These are phyloP conservation scores for Thelaira solivaga DNA, from an alignment of 2,888 invertebrate species.

Conservation along the genomic window DNA sequence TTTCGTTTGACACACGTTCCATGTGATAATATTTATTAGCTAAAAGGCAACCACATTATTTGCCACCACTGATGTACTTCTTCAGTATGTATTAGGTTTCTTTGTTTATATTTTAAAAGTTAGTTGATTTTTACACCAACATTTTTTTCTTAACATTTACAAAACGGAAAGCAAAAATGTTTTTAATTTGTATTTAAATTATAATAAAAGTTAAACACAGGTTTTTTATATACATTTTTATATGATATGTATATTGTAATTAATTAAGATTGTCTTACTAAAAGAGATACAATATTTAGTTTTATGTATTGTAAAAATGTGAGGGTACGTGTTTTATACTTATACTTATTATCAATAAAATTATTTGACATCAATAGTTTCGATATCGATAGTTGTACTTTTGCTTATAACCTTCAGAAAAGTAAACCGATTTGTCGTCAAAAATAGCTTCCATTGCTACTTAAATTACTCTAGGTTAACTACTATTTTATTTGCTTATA, in stretches of 20 bases:
- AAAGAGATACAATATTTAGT: background rate
- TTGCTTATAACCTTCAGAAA: no score
- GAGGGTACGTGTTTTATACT: no score
- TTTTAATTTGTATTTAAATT: slow-evolving; percentile 12
- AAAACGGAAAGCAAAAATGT: background rate
- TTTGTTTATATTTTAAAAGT: slow-evolving; percentile 5
- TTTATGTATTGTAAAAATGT: background rate
- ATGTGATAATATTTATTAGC: background rate
- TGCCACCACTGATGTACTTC: background rate
- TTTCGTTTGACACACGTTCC: slow-evolving; percentile 20
- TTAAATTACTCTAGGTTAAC: no score
- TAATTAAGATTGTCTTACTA: slow-evolving; percentile 29
- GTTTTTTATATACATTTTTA: slow-evolving; percentile 1
- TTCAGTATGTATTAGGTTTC: slow-evolving; percentile 16
- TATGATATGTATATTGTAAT: slow-evolving; percentile 10
- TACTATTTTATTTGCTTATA: no score
- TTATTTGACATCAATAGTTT: no score
- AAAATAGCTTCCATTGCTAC: no score
- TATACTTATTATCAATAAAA: no score
- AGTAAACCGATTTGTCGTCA: no score
- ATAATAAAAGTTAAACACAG: slow-evolving; percentile 10
- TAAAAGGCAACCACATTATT: slow-evolving; percentile 5
- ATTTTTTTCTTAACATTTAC: background rate
- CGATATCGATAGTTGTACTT: no score
- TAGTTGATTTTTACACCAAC: background rate